Evolutionary conservation across 1,140 invertebrate species (phyloP).

Genomic region (Tetraneura akinire): DNA sequence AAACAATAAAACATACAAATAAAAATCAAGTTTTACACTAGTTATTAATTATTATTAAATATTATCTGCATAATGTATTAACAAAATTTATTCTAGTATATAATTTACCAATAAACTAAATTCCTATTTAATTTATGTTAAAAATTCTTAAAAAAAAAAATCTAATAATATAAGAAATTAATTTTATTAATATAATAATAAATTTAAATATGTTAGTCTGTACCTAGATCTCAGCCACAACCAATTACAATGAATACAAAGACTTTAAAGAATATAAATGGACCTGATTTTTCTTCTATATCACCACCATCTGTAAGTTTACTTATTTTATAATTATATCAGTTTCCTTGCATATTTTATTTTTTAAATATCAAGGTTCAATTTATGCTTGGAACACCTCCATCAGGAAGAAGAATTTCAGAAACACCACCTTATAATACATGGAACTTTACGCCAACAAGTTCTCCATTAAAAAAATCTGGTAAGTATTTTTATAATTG

Average conservation of each 20-base stretch:
- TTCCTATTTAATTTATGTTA: no score
- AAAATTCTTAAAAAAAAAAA: no score
- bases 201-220: slow-evolving; percentile 54
- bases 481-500: slow-evolving; percentile 58
- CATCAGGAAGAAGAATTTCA: slow-evolving; percentile 68
- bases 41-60: neutral
- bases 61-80: no score
- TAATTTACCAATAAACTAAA: no score
- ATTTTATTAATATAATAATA: neutral
- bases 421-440: slow-evolving; percentile 76
- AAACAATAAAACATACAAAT: neutral
- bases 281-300: slow-evolving; percentile 79
- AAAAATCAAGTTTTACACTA: neutral
- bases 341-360: no score
- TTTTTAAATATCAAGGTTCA: slow-evolving; percentile 65
- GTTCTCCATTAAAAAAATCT: slow-evolving; percentile 73
- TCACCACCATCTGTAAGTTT: slow-evolving; percentile 81
- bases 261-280: slow-evolving; percentile 58
- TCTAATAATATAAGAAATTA: neutral
- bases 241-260: slow-evolving; percentile 70
- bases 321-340: neutral
- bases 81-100: no score
- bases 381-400: slow-evolving; percentile 88
- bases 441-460: slow-evolving; percentile 74
- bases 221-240: slow-evolving; percentile 80